phyloP scores from a whole-genome alignment of 2,888 invertebrate species.

The Stenodema calcarata region DNA sequence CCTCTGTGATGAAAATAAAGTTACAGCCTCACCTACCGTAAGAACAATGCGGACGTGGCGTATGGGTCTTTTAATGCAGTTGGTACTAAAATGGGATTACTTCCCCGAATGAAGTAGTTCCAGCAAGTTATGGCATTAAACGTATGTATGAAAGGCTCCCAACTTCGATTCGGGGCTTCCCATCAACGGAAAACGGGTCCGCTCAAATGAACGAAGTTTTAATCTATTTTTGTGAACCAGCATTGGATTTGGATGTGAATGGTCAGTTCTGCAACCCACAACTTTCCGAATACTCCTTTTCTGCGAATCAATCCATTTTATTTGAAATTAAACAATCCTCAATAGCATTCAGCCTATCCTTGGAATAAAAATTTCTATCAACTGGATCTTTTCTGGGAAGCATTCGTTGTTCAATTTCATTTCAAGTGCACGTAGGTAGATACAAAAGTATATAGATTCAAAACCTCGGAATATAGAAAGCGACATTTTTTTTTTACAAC shows the following conservation, averaged over 20 bases:
- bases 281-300: background rate
- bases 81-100: slow-evolving; percentile 10
- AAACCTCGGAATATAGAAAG: too few relatives aligned
- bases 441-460: too few relatives aligned
- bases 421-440: too few relatives aligned
- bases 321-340: too few relatives aligned
- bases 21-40: background rate
- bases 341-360: too few relatives aligned
- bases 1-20: background rate
- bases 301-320: background rate
- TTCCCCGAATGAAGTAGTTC: background rate
- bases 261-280: background rate
- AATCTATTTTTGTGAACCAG: background rate
- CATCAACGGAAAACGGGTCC: background rate
- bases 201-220: background rate
- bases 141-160: background rate
- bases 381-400: too few relatives aligned
- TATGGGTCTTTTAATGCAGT: background rate
- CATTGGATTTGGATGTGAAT: background rate
- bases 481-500: too few relatives aligned
- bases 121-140: background rate
- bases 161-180: background rate
- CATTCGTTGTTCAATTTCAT: too few relatives aligned
- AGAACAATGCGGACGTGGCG: slow-evolving; percentile 3
- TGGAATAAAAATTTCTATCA: too few relatives aligned